phyloP scores from a whole-genome alignment of 1,140 invertebrate species.

The Penaeus indicus region DNA sequence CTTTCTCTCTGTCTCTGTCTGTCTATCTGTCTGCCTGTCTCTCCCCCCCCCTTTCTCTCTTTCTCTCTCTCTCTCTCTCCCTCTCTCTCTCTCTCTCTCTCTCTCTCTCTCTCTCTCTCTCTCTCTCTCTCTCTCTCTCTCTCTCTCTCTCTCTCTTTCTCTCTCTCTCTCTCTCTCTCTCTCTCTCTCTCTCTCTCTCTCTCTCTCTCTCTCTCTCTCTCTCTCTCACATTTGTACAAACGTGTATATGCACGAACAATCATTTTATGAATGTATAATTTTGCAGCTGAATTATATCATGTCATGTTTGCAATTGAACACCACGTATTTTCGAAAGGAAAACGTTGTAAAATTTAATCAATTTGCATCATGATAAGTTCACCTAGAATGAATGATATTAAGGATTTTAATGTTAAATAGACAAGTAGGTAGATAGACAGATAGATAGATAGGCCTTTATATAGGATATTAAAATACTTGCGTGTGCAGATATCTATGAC shows the following conservation, averaged over 20 bases:
- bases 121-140: neutral
- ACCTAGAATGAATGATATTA: too few relatives aligned
- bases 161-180: neutral
- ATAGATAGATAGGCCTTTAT: neutral
- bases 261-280: too few relatives aligned
- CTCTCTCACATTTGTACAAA: too few relatives aligned
- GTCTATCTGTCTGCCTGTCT: neutral
- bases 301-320: too few relatives aligned
- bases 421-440: neutral
- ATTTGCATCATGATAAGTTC: too few relatives aligned
- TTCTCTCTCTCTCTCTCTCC: neutral
- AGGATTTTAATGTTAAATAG: neutral
- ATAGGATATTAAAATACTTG: neutral
- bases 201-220: too few relatives aligned
- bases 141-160: neutral
- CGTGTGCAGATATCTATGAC: neutral
- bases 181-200: too few relatives aligned
- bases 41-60: too few relatives aligned
- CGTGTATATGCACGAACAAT: too few relatives aligned
- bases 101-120: neutral
- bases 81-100: neutral
- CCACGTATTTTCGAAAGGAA: too few relatives aligned
- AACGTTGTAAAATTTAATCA: too few relatives aligned
- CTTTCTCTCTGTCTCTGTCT: neutral
- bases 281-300: too few relatives aligned